Evolutionary conservation across 2,888 invertebrate species (phyloP), one percentile per base, ranked within the genome.

Genomic region (Drosophila anomelani): DNA sequence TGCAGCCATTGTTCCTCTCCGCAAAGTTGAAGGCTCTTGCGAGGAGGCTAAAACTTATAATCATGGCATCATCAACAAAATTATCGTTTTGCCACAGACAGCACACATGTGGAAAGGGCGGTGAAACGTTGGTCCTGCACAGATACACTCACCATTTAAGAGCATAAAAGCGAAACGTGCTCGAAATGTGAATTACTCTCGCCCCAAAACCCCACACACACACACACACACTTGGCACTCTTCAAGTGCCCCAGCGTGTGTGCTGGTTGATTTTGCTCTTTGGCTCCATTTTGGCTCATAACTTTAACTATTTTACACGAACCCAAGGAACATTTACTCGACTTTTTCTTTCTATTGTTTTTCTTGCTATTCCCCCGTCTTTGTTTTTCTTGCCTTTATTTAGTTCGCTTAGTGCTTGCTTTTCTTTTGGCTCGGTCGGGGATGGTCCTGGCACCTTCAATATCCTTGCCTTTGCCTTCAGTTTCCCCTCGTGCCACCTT

Each of bases 11-110:
- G 86, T 85, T 80, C 73, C 68, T 56, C 43, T 38, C 41, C 61
- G 26, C 51, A 56, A 68, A 68, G 67, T 36, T 41, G 67, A 68
- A 56, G 49, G 70, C 75, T 67, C 84, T 78, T 62, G 69, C 72
- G 20, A 53, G 47, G 70, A 43, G 63, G 63, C 84, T 84, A 78
- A 85, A 83, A 85, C 86, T 85, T 85, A 85, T 81, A 81, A 81
- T 83, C 81, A 86, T 81, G 81, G 86, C 86, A 81, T 81, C 86
- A 81, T 86, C 84, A 86, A 81, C 81, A 81, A 81, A 81, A 81
- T 81, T 86, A 81, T 81, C 86, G 86, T 85, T 85, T 80, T 82
- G 82, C 78, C 73, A 81, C 76, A 71, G 79, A 69, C 49, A 46
- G 67, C 79, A 79, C 61, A 60, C 36, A 62, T 20, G 54, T 59